Percentiles rank a stretch among this genome's conserved stretches.
phyloP scores from a whole-genome alignment of 2,113 vertebrate genomes.

The Dinomys branickii region DNA sequence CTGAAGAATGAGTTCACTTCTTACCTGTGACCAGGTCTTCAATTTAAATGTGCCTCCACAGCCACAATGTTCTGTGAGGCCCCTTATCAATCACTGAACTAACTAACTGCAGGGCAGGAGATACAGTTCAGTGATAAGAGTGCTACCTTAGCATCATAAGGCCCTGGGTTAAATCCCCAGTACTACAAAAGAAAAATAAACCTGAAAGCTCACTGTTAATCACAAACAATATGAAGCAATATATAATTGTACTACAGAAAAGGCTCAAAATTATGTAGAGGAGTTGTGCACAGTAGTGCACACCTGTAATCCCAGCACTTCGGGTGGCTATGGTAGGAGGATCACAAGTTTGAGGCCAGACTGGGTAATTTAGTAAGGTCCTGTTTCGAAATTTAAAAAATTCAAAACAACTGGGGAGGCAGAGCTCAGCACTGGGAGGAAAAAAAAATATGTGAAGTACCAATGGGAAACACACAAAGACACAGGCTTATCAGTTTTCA shows the following conservation, averaged over 20 bases:
- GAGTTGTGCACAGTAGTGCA: background rate
- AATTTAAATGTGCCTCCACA: background rate
- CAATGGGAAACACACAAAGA: background rate
- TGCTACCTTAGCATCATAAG: background rate
- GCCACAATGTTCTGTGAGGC: background rate
- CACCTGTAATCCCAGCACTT: background rate
- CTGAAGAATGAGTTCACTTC: background rate
- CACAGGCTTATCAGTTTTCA: background rate
- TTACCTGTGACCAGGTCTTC: background rate
- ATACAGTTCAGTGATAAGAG: background rate
- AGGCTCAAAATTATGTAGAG: background rate
- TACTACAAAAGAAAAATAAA: background rate
- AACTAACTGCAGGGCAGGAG: background rate
- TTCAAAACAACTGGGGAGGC: background rate
- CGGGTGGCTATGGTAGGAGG: background rate
- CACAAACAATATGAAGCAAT: background rate
- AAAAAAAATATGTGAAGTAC: background rate
- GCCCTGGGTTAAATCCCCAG: background rate
- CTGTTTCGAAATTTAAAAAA: background rate
- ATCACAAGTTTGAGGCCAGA: background rate
- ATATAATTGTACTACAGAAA: background rate
- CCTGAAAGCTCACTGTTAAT: rapidly evolving
- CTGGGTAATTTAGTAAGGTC: background rate
- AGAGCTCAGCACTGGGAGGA: background rate
- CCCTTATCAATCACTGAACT: background rate